Conservation (phyloP, 2,113 vertebrate species). For the Dolichotis patagonum region DNA sequence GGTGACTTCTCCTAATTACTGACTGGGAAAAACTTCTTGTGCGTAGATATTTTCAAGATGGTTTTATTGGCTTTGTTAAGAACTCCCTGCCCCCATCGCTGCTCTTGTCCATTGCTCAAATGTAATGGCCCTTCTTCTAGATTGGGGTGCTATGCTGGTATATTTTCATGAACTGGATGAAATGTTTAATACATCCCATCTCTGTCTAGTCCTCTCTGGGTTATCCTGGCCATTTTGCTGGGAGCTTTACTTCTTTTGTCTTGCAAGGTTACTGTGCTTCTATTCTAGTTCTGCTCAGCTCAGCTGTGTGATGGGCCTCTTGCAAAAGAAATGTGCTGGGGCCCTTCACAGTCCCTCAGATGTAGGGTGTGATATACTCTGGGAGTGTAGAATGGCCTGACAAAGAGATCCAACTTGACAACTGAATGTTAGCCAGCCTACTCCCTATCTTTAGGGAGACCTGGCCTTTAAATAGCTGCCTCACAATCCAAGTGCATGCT, state of each 20-base stretch:
- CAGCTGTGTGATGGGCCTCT: not conserved
- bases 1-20: not conserved
- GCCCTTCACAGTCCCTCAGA: not conserved
- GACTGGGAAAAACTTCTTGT: not conserved
- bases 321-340: not conserved
- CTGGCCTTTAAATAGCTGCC: not conserved
- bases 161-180: constrained; percentile 1
- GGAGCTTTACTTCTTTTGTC: not conserved
- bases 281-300: not conserved
- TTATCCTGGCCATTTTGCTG: not conserved
- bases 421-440: not conserved
- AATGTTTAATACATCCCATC: not conserved
- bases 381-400: not conserved
- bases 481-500: not conserved
- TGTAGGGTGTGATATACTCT: not conserved
- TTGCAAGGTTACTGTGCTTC: not conserved
- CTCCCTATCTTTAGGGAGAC: not conserved
- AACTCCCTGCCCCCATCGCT: not conserved
- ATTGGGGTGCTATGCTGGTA: not conserved
- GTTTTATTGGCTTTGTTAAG: constrained; percentile 25
- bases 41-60: not conserved
- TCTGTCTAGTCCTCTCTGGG: not conserved
- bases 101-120: not conserved
- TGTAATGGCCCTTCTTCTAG: not conserved
- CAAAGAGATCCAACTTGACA: not conserved